phyloP scores from a whole-genome alignment of 30 jellyfish, hydroid and myxozoan genomes.

The Hydractinia echinata region DNA sequence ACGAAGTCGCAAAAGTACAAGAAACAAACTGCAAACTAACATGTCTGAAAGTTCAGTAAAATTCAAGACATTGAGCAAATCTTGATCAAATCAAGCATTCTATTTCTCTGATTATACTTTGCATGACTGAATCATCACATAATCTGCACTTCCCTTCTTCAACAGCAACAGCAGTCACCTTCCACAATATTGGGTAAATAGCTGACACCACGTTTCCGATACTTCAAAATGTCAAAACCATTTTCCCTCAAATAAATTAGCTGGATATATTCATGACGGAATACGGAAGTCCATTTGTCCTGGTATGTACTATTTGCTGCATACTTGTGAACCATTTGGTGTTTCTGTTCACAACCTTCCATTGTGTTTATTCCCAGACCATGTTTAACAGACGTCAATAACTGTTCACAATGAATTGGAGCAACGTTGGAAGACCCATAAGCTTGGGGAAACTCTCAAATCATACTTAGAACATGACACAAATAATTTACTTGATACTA shows the following conservation, averaged over 20 bases:
- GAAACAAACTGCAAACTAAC: no score
- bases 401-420: slow-evolving; percentile 3
- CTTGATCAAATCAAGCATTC: background rate
- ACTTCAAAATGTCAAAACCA: slow-evolving; percentile 10
- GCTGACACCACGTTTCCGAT: background rate
- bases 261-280: background rate
- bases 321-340: background rate
- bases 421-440: slow-evolving; percentile 14
- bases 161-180: background rate
- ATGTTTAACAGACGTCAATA: background rate
- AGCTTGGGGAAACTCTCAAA: background rate
- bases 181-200: slow-evolving; percentile 1
- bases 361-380: slow-evolving; percentile 2
- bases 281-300: background rate
- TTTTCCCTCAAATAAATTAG: no score
- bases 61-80: background rate
- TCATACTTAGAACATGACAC: background rate
- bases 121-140: slow-evolving; percentile 7
- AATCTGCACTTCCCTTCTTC: background rate
- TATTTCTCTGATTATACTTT: background rate
- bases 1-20: no score
- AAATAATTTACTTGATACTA: slow-evolving; percentile 2
- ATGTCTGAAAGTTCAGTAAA: no score
- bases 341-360: slow-evolving; percentile 8
- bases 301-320: background rate